phyloP scores from a whole-genome alignment of 2,113 vertebrate species.

The Caracal caracal region DNA sequence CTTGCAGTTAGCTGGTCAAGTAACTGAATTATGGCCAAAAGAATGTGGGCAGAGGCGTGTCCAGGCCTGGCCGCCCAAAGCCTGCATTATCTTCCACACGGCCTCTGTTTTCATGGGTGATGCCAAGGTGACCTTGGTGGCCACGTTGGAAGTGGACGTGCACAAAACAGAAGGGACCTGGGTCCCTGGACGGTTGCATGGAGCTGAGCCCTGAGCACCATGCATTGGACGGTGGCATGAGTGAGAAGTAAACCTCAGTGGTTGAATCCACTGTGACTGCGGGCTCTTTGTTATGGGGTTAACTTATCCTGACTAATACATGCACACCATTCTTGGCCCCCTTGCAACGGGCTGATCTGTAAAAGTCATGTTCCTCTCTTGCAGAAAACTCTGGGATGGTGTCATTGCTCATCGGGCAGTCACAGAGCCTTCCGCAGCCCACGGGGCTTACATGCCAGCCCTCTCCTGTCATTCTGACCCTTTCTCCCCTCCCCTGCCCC shows the following conservation, averaged over 20 bases:
- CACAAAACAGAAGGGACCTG: fast-evolving
- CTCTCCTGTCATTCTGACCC: neutral
- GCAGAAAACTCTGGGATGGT: neutral
- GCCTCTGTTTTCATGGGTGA: neutral
- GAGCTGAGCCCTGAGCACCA: neutral
- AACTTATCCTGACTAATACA: neutral
- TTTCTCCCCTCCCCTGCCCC: neutral
- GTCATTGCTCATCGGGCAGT: fast-evolving
- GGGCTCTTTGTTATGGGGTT: neutral
- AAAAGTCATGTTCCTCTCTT: neutral
- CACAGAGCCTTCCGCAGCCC: fast-evolving
- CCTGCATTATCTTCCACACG: neutral
- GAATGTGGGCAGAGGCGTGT: neutral
- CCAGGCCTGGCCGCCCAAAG: neutral
- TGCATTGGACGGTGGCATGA: fast-evolving
- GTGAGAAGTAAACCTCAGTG: neutral
- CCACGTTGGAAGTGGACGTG: neutral
- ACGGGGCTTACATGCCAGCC: fast-evolving
- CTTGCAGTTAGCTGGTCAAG: neutral
- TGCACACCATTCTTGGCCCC: neutral
- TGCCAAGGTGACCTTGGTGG: neutral
- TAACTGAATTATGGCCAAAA: neutral
- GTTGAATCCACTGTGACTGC: neutral
- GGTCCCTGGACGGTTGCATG: neutral
- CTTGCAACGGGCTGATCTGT: neutral